Evolutionary conservation across 2,113 vertebrate genomes (phyloP).

Genomic region (Pholis gunnellus): DNA sequence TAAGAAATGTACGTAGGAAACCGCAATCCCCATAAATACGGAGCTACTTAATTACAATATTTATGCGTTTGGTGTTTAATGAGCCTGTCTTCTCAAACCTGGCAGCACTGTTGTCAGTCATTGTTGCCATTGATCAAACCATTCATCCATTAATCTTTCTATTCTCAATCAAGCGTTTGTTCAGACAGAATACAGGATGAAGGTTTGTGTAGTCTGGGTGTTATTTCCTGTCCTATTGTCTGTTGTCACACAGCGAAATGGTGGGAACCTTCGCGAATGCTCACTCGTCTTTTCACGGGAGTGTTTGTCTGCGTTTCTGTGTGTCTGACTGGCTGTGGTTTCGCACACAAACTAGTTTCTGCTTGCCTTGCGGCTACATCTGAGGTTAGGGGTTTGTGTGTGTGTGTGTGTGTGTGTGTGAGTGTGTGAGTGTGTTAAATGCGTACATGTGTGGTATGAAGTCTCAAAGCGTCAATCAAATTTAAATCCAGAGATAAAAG

Average conservation of each 20-base stretch:
- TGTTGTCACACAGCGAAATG: slow-evolving; percentile 57
- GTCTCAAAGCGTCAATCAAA: slow-evolving; percentile 72
- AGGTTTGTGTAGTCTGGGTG: slow-evolving; percentile 69
- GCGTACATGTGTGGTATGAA: slow-evolving; percentile 54
- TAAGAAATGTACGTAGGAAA: background rate
- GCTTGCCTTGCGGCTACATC: slow-evolving; percentile 62
- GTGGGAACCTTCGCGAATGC: slow-evolving; percentile 68
- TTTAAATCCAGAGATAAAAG: slow-evolving; percentile 71
- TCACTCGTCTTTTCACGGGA: slow-evolving; percentile 51
- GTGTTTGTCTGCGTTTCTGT: slow-evolving; percentile 59
- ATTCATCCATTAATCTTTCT: slow-evolving; percentile 66
- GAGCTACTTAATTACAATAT: slow-evolving; percentile 18
- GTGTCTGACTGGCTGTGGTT: slow-evolving; percentile 57
- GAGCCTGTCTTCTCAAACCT: slow-evolving; percentile 32
- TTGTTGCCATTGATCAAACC: slow-evolving; percentile 50
- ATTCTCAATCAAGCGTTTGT: slow-evolving; percentile 64
- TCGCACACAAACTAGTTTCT: slow-evolving; percentile 68
- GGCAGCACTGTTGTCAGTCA: slow-evolving; percentile 33
- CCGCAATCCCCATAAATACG: slow-evolving; percentile 7
- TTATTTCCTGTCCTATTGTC: slow-evolving; percentile 75
- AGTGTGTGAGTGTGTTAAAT: slow-evolving; percentile 14
- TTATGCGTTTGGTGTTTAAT: slow-evolving; percentile 16
- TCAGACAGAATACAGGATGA: slow-evolving; percentile 66
- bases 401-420: slow-evolving; percentile 16
- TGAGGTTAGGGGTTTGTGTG: slow-evolving; percentile 43